These are phyloP conservation scores for Drosophila mettleri DNA, from an alignment of 2,888 invertebrate species.

Conservation along the genomic window DNA sequence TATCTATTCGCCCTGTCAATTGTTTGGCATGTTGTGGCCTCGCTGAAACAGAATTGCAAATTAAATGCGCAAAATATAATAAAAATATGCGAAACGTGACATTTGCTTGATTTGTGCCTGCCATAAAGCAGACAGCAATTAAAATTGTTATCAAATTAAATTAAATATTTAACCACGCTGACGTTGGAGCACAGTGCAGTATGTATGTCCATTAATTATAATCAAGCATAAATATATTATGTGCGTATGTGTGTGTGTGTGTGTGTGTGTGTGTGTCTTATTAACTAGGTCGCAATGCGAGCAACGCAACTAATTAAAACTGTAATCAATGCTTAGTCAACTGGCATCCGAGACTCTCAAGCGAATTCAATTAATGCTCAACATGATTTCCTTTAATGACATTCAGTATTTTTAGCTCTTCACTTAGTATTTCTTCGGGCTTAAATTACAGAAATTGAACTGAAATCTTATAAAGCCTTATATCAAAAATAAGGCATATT, in stretches of 20 bases:
- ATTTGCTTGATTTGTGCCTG: background rate
- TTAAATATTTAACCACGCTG: background rate
- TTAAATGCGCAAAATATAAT: background rate
- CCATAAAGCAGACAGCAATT: constrained; percentile 2
- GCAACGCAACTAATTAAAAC: constrained; percentile 39
- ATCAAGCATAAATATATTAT: background rate
- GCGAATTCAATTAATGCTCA: constrained; percentile 30
- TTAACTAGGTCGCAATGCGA: constrained; percentile 20
- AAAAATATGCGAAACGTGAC: background rate
- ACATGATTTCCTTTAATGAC: constrained; percentile 8
- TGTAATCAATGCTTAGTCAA: constrained; percentile 27
- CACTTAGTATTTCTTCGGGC: background rate
- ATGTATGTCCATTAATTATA: background rate
- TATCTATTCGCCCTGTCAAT: background rate
- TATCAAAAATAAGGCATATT: too few relatives aligned
- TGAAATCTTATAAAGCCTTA: too few relatives aligned
- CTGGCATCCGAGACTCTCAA: background rate
- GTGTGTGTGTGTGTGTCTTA: background rate
- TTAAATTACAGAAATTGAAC: background rate
- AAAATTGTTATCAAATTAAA: constrained; percentile 1
- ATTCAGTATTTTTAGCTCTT: background rate
- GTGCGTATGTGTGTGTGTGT: too few relatives aligned
- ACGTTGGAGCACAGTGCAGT: background rate
- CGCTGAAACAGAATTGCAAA: background rate
- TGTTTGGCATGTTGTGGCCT: background rate